These are phyloP conservation scores for Spea bombifrons DNA, from an alignment of 2,113 vertebrate genomes.

Conservation along the genomic window DNA sequence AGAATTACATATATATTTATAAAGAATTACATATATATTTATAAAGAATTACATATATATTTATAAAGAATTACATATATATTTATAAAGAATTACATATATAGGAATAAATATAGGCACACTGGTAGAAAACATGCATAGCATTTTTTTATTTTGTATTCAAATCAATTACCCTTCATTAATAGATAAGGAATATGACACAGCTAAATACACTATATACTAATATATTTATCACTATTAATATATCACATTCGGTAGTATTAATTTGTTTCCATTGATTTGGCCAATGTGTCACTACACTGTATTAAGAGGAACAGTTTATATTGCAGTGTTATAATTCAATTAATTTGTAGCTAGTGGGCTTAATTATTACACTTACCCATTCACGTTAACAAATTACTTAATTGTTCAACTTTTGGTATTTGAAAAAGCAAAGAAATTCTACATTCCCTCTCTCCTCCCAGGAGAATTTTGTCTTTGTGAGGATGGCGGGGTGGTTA, in stretches of 20 bases:
- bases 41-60: no score
- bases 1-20: no score
- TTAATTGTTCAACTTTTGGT: constrained; percentile 18
- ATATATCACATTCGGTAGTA: neutral
- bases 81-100: no score
- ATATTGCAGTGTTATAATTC: constrained; percentile 11
- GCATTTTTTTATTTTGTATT: no score
- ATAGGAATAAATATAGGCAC: no score
- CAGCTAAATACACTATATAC: no score
- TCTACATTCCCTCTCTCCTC: neutral
- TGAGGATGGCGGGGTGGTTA: neutral
- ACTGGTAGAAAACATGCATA: no score
- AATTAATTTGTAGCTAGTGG: constrained; percentile 21
- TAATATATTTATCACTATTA: neutral
- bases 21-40: no score
- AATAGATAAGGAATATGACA: no score
- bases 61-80: no score
- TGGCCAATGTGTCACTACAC: neutral
- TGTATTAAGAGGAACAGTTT: neutral
- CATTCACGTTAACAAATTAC: constrained; percentile 25
- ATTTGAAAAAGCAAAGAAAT: constrained; percentile 10
- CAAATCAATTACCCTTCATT: no score
- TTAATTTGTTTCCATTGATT: neutral
- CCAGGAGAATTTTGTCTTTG: neutral
- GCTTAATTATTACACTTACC: constrained; percentile 34